These are phyloP conservation scores for Margaritifera margaritifera DNA, from an alignment of 2,888 invertebrate species.

Conservation along the genomic window DNA sequence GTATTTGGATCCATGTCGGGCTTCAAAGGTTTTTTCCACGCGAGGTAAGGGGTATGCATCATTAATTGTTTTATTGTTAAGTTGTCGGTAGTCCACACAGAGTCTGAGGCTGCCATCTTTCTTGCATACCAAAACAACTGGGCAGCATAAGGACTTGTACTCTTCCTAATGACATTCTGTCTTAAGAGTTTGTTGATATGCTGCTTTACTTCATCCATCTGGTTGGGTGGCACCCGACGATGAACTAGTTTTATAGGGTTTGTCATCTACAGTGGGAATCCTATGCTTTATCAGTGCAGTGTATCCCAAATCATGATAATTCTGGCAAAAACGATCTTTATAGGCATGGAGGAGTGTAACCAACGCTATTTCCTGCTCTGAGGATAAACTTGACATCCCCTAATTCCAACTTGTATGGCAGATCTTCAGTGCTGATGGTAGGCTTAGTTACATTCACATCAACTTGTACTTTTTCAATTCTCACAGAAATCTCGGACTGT, in stretches of 20 bases:
- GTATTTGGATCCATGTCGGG: neutral
- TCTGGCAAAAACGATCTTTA: neutral
- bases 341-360: neutral
- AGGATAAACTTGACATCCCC: neutral
- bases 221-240: neutral
- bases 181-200: too few relatives aligned
- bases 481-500: constrained; percentile 1
- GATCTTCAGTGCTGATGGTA: neutral
- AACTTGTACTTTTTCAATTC: constrained; percentile 3
- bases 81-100: too few relatives aligned
- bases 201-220: too few relatives aligned
- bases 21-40: constrained; percentile 7
- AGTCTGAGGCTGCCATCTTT: too few relatives aligned
- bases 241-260: too few relatives aligned
- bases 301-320: constrained; percentile 3
- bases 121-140: too few relatives aligned
- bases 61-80: neutral
- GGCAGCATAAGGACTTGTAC: too few relatives aligned
- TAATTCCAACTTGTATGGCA: constrained; percentile 2
- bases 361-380: neutral
- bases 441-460: neutral
- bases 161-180: too few relatives aligned
- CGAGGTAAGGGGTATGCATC: neutral
- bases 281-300: neutral
- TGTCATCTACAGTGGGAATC: constrained; percentile 3